Conservation (phyloP, 2,888 invertebrate genomes). For the Drosophila picticornis region DNA sequence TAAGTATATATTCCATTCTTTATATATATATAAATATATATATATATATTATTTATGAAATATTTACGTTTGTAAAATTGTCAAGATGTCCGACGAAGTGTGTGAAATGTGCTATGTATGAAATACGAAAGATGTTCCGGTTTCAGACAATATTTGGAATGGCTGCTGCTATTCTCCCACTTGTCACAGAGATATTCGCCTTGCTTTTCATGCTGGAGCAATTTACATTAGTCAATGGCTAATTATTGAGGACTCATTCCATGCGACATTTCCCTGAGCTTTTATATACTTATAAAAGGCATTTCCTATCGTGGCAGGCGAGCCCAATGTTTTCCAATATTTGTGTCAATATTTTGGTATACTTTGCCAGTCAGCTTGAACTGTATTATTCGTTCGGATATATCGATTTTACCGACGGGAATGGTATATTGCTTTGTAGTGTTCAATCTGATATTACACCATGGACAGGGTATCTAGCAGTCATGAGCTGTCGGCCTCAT, state of each 20-base stretch:
- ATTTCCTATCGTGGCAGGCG: neutral
- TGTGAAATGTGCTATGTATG: neutral
- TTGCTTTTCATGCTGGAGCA: neutral
- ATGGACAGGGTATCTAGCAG: neutral
- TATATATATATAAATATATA: neutral
- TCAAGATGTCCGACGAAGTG: neutral
- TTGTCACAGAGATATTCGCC: neutral
- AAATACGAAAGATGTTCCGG: neutral
- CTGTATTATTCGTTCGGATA: neutral
- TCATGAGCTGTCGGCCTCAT: neutral
- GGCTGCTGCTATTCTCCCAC: neutral
- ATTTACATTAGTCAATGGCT: neutral
- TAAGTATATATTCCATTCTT: too few relatives aligned
- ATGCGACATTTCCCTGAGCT: conserved; percentile 1
- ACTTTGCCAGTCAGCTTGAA: neutral
- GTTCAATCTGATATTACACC: neutral
- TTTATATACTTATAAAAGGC: neutral
- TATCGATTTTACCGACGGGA: neutral
- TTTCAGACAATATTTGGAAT: neutral
- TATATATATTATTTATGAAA: neutral
- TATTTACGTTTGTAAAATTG: neutral
- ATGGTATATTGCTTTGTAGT: neutral
- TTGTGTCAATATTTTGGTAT: neutral
- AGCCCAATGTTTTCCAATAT: neutral
- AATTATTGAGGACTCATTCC: neutral